Evolutionary conservation across 2,797 vertebrate species (phyloP).

Genomic region (Argya squamiceps): DNA sequence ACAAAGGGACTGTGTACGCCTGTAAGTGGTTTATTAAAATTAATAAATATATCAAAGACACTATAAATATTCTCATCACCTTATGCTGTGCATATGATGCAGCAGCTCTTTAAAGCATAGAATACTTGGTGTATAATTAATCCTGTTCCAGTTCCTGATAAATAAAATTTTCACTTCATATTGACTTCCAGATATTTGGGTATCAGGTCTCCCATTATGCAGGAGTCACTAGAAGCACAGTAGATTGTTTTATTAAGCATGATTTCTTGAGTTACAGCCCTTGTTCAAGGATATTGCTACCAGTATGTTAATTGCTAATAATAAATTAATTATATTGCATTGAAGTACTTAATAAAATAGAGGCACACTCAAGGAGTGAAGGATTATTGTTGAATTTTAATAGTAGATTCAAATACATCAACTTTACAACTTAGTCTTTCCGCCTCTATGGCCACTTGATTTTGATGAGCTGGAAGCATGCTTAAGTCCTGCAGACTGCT

Average conservation of each 20-base stretch:
- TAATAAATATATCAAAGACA: constrained; percentile 1
- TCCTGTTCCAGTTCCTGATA: not conserved
- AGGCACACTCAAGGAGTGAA: constrained; percentile 17
- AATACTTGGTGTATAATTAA: not conserved
- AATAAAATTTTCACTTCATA: not conserved
- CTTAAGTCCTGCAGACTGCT: constrained; percentile 26
- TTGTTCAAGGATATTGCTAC: constrained; percentile 45
- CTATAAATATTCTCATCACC: not conserved
- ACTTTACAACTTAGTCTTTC: constrained; percentile 38
- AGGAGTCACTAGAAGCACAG: not conserved
- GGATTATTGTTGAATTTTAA: constrained; percentile 62
- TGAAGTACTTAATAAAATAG: constrained; percentile 58
- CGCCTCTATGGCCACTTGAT: constrained; percentile 52
- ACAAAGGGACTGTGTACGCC: not conserved
- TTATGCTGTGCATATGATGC: not conserved
- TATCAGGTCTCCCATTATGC: not conserved
- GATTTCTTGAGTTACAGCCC: not conserved
- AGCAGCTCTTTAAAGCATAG: not conserved
- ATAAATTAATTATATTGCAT: constrained; percentile 64
- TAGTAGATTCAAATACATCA: constrained; percentile 53
- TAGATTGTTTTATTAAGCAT: not conserved
- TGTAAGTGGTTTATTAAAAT: constrained; percentile 18
- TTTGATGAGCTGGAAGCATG: constrained; percentile 60
- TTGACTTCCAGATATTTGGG: not conserved
- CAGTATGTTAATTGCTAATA: constrained; percentile 19